phyloP scores from a whole-genome alignment of 37 sponge, comb jelly and placozoan genomes.

The Theonella swinhoei region DNA sequence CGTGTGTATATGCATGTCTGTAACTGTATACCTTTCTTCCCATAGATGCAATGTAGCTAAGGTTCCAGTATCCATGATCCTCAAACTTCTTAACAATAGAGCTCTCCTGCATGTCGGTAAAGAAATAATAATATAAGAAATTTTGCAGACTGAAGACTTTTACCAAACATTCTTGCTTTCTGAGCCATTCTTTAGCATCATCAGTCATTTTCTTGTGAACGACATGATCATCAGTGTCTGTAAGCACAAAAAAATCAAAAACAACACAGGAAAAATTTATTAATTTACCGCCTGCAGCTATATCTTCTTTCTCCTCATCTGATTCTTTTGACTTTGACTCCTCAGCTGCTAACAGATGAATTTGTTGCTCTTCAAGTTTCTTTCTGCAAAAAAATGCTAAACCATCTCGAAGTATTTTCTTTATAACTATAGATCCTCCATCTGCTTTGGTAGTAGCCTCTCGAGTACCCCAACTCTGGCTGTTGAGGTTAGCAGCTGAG shows the following conservation, averaged over 20 bases:
- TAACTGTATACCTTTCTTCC: conserved; percentile 17
- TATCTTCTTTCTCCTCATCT: neutral
- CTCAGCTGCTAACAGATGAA: no score
- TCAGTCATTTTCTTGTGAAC: neutral
- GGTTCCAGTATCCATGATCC: conserved; percentile 53
- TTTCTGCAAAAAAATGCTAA: neutral
- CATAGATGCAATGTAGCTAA: conserved; percentile 49
- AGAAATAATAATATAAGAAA: no score
- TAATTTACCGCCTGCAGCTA: neutral
- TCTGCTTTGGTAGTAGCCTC: conserved; percentile 24
- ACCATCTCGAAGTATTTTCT: neutral
- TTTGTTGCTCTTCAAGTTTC: no score
- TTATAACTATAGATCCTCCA: neutral
- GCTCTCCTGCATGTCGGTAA: no score
- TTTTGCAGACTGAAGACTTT: neutral
- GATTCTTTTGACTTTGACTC: no score
- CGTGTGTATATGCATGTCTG: no score
- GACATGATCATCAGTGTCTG: neutral
- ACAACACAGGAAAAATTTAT: neutral
- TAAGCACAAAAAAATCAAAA: no score
- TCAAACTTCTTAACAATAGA: conserved; percentile 49
- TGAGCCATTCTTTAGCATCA: conserved; percentile 4
- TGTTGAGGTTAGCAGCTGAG: conserved; percentile 83
- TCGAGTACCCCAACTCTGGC: conserved; percentile 89
- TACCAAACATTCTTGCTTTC: neutral